Conservation (phyloP, 2,797 vertebrate species). For the Rousettus madagascariensis region DNA sequence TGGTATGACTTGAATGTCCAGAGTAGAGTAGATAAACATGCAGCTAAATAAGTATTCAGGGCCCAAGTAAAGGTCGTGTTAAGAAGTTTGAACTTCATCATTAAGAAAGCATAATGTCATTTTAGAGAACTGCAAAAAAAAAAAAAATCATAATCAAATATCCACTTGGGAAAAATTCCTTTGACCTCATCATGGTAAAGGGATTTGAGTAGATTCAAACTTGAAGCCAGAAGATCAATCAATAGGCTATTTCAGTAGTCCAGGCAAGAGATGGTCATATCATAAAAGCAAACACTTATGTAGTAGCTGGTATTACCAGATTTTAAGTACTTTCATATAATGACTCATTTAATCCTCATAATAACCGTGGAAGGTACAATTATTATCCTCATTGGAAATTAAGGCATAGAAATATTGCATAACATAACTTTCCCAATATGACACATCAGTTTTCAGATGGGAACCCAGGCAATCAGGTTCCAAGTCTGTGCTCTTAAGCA, state of each 20-base stretch:
- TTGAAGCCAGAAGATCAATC: background rate
- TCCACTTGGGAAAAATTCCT: background rate
- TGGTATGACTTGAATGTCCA: background rate
- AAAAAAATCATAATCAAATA: background rate
- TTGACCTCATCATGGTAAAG: constrained; percentile 35
- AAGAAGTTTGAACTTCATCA: background rate
- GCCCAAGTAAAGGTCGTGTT: background rate
- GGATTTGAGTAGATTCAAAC: background rate
- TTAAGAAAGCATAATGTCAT: background rate
- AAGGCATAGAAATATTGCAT: background rate
- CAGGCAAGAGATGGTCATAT: background rate
- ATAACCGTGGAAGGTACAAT: background rate
- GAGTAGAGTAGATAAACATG: background rate
- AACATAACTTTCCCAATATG: background rate
- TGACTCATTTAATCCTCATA: background rate
- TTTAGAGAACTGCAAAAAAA: background rate
- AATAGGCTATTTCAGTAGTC: background rate
- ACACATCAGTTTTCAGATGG: background rate
- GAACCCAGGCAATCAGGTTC: background rate
- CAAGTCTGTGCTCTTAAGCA: background rate
- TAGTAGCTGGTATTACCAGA: background rate
- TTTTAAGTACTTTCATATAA: background rate
- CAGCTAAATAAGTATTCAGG: background rate
- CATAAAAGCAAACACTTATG: background rate
- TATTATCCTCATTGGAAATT: background rate